phyloP scores from a whole-genome alignment of 1,140 invertebrate species.

The Drosophila sproati region DNA sequence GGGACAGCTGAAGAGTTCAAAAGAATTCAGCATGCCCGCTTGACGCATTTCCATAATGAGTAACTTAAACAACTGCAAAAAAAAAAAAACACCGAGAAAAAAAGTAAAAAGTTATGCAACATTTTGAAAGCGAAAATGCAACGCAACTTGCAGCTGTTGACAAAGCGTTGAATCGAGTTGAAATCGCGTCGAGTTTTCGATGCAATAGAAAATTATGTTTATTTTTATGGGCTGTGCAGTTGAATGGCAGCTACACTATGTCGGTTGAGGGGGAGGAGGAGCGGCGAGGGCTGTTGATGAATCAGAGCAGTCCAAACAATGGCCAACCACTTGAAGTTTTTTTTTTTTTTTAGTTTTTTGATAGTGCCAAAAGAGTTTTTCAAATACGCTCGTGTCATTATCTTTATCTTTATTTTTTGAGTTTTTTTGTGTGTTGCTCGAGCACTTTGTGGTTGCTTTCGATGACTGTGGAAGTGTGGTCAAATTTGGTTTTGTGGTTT shows the following conservation, averaged over 20 bases:
- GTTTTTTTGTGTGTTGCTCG: not conserved
- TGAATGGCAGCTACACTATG: not conserved
- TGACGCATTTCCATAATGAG: conserved; percentile 7
- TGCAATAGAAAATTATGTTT: conserved; percentile 61
- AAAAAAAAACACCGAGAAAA: not conserved
- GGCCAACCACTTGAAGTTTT: conserved; percentile 22
- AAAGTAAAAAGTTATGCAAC: conserved; percentile 27
- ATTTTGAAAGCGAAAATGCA: conserved; percentile 52
- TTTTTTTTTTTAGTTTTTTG: conserved; percentile 11
- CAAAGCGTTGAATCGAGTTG: conserved; percentile 35
- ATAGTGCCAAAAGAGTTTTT: conserved; percentile 43
- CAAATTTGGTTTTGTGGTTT: conserved; percentile 38
- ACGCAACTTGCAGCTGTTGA: conserved; percentile 56
- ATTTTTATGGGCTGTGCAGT: conserved; percentile 32
- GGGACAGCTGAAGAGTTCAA: not conserved
- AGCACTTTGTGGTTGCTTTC: conserved; percentile 46
- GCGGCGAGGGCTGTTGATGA: conserved; percentile 16
- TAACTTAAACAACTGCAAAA: conserved; percentile 20
- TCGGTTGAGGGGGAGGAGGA: not conserved
- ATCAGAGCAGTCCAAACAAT: conserved; percentile 50
- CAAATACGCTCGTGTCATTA: conserved; percentile 43
- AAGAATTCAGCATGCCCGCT: conserved; percentile 18
- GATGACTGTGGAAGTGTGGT: conserved; percentile 38
- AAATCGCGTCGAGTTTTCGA: conserved; percentile 27
- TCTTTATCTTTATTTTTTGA: conserved; percentile 19